Percentiles rank a stretch among this genome's conserved stretches.
Evolutionary conservation across 2,113 vertebrate species (phyloP).

Genomic region (Callaeas wilsoni): DNA sequence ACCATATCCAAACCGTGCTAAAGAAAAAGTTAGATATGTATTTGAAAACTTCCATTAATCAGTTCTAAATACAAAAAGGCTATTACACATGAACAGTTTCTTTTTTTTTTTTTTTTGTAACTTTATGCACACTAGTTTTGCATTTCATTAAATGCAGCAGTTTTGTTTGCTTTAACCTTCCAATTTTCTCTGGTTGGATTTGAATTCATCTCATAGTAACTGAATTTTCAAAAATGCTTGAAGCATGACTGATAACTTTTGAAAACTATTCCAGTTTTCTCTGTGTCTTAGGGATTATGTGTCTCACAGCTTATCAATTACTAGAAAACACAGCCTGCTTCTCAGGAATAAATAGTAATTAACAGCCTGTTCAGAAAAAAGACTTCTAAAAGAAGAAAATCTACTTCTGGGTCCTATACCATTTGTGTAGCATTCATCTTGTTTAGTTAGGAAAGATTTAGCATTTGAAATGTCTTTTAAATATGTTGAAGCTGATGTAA

Average conservation of each 20-base stretch:
- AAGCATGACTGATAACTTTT: background rate
- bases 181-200: background rate
- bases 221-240: background rate
- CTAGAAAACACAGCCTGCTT: background rate
- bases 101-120: background rate
- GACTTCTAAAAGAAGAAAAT: background rate
- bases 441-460: background rate
- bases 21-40: background rate
- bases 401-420: background rate
- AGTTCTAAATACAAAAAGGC: background rate
- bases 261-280: background rate
- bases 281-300: background rate
- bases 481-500: background rate
- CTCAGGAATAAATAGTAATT: background rate
- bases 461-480: background rate
- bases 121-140: background rate
- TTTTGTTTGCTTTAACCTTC: background rate
- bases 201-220: background rate
- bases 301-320: background rate
- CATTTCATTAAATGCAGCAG: background rate
- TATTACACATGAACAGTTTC: background rate
- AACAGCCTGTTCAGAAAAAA: background rate
- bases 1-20: background rate
- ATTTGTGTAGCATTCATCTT: background rate
- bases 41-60: background rate